A percentile compares a stretch with the other conserved stretches of the same genome.
Evolutionary conservation across 2,888 invertebrate genomes (phyloP).

Genomic region (Drosophila maculinotata): DNA sequence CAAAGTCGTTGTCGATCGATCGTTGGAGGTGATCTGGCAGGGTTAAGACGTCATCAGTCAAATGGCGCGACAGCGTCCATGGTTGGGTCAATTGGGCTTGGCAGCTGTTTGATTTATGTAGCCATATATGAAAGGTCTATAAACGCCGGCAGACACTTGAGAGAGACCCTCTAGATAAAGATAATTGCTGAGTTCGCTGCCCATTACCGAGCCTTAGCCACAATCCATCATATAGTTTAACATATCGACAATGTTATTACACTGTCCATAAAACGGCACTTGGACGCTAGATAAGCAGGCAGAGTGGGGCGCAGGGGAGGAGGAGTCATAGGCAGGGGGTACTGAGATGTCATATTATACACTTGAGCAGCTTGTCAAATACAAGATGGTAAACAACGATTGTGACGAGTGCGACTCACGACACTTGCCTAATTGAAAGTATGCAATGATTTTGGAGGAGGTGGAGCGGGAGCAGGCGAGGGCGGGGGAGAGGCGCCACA

Average conservation of each 20-base stretch:
- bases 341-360: constrained; percentile 19
- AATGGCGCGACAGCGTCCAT: constrained; percentile 63
- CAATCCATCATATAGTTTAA: constrained; percentile 68
- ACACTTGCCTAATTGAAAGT: constrained; percentile 56
- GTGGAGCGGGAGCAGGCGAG: background rate
- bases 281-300: constrained; percentile 26
- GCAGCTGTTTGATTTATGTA: constrained; percentile 69
- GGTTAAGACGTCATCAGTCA: constrained; percentile 72
- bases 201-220: constrained; percentile 7
- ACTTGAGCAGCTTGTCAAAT: constrained; percentile 53
- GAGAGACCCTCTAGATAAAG: constrained; percentile 29
- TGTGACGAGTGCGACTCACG: constrained; percentile 24
- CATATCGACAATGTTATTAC: constrained; percentile 67
- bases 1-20: constrained; percentile 55
- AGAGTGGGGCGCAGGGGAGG: background rate
- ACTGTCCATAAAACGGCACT: constrained; percentile 63
- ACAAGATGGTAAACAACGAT: constrained; percentile 67
- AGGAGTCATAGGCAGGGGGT: background rate
- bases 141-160: background rate
- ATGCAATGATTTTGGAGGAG: constrained; percentile 1
- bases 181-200: constrained; percentile 34
- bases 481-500: constrained; percentile 32
- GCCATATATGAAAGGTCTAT: constrained; percentile 40
- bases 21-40: constrained; percentile 45
- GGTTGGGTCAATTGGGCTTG: constrained; percentile 64